A percentile compares a stretch with the other conserved stretches of the same genome.
phyloP scores from a whole-genome alignment of 2,888 invertebrate species.

The Therioaphis trifolii region DNA sequence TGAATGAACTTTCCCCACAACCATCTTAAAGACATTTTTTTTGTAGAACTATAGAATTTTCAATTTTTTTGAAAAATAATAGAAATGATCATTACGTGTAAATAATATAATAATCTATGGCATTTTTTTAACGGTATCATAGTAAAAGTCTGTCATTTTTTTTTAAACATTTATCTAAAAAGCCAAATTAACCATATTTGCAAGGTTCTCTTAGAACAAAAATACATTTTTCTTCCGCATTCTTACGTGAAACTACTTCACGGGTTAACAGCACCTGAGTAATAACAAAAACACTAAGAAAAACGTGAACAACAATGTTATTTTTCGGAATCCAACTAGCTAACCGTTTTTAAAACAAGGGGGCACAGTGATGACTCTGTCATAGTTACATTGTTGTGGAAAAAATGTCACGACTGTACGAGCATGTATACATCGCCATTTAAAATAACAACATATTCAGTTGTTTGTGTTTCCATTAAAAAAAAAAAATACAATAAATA shows the following conservation, averaged over 20 bases:
- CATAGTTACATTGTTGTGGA: conserved; percentile 31
- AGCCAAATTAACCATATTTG: background rate
- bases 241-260: conserved; percentile 26
- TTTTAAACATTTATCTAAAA: no score
- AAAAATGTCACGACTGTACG: conserved; percentile 50
- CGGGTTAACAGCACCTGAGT: conserved; percentile 45
- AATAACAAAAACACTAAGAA: conserved; percentile 30
- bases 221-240: conserved; percentile 53
- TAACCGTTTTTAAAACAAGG: conserved; percentile 38
- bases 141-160: no score
- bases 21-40: no score
- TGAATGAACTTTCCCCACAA: no score
- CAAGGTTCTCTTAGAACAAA: conserved; percentile 8
- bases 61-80: no score
- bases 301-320: conserved; percentile 29
- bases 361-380: conserved; percentile 1
- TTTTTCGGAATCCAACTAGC: conserved; percentile 7
- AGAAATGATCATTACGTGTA: no score
- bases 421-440: background rate
- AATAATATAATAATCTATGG: no score
- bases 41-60: no score
- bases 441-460: conserved; percentile 31
- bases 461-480: conserved; percentile 49
- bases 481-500: conserved; percentile 10
- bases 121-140: no score